Conservation (phyloP, 1,140 invertebrate genomes). For the Myzus persicae region DNA sequence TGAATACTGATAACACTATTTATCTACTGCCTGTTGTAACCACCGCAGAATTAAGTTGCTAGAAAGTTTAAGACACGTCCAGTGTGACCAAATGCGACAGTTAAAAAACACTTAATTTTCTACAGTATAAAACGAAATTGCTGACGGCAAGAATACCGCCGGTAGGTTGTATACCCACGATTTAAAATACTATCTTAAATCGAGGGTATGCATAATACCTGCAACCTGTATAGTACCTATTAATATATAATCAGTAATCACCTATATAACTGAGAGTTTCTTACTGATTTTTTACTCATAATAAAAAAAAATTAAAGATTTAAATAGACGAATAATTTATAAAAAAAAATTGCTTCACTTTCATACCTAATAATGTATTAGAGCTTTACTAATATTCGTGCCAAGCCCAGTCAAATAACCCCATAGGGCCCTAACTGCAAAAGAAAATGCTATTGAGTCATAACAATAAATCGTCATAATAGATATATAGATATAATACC, state of each 20-base stretch:
- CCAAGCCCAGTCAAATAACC: background rate
- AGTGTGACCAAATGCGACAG: conserved; percentile 35
- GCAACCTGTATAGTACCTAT: too few relatives aligned
- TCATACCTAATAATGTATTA: background rate
- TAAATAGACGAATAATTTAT: background rate
- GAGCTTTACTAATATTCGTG: background rate
- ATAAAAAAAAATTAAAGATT: background rate
- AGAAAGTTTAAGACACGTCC: conserved; percentile 1
- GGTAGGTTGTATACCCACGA: too few relatives aligned
- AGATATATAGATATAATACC: background rate
- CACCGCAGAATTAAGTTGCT: background rate
- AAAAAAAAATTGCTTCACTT: background rate
- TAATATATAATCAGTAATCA: too few relatives aligned
- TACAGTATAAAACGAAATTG: background rate
- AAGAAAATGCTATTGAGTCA: too few relatives aligned
- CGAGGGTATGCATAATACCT: too few relatives aligned
- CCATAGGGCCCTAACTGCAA: too few relatives aligned
- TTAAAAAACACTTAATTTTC: background rate
- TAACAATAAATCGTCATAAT: background rate
- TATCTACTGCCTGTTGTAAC: background rate
- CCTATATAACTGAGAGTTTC: background rate
- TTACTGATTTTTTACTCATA: background rate
- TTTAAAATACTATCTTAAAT: too few relatives aligned
- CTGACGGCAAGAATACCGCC: background rate
- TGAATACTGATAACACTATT: conserved; percentile 26